phyloP scores from a whole-genome alignment of 2,113 vertebrate genomes.

The Corythaixoides concolor region DNA sequence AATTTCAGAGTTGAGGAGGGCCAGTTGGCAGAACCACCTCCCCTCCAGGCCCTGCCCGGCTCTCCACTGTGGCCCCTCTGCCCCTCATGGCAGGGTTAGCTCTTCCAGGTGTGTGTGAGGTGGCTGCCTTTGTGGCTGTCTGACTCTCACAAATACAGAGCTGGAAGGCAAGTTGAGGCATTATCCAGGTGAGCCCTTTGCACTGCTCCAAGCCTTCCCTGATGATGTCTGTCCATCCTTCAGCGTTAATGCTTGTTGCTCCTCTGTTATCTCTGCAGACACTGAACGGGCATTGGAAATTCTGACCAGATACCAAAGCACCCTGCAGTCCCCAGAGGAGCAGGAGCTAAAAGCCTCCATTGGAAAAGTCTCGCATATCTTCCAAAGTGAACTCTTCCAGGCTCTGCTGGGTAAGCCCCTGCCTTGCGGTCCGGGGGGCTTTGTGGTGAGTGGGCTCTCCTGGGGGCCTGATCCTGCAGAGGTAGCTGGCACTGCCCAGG shows the following conservation, averaged over 20 bases:
- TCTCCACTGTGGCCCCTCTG: accelerated
- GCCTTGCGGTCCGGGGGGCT: neutral
- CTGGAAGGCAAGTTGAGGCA: neutral
- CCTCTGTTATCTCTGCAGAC: conserved; percentile 73
- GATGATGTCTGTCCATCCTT: neutral
- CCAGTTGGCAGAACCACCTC: neutral
- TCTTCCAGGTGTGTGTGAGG: neutral
- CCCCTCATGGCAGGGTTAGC: neutral
- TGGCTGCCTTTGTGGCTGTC: neutral
- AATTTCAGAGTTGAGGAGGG: neutral
- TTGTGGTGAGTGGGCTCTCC: neutral
- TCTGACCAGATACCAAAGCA: conserved; percentile 84
- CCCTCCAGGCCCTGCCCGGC: neutral
- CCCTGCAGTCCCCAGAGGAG: conserved; percentile 80
- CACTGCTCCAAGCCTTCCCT: neutral
- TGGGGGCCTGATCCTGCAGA: accelerated
- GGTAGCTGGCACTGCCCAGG: neutral
- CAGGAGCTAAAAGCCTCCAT: conserved; percentile 83
- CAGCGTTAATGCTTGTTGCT: neutral
- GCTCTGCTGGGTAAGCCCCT: conserved; percentile 84
- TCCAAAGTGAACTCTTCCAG: conserved; percentile 86
- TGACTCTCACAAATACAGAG: neutral
- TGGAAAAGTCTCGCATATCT: conserved; percentile 82
- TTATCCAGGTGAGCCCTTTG: neutral
- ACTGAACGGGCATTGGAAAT: conserved; percentile 83